Base-by-base conservation (phyloP, 2,113 vertebrate species). In the Notechis scutatus region DNA sequence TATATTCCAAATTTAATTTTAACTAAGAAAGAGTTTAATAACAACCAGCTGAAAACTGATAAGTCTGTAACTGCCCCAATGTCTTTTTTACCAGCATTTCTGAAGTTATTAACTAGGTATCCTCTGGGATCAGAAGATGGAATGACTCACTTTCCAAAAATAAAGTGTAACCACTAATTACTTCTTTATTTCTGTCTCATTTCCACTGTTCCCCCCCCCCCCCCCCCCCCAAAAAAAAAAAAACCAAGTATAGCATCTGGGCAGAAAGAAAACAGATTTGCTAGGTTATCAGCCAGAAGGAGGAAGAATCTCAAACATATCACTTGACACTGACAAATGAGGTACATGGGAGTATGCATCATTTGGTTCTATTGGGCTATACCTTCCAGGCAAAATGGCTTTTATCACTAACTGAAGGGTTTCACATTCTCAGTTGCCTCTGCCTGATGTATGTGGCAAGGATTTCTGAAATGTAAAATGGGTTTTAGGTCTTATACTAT, bases 71-170 rank as follows among this genome's bases (percentile, higher is more conserved):
- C 93, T 95, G 21, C 93, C 93, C 23, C n/a, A n/a, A 45, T 90
- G 34, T 69, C 45, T 93, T 89, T 92, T 90, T 94, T 74, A 92
- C 93, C 52, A 90, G 93, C 24, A 29, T 92, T 56, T 64, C 50
- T 96, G 55, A 91, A 85, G 55, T 91, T 91, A 91, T 96, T 96
- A 96, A 97, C 94, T 94, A 94, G 54, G 92, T 96, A 96, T 96
- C 94, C 92, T 94, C 91, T 93, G 95, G 92, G 93, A 94, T 26
- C 50, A 57, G 81, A 94, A 96, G 93, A 93, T 54, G 92, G 90
- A 95, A 95, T 95, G 95, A 96, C 94, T 95, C 88, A 95, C 87
- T 96, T 96, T 96, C 42, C 95, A 95, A 94, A 95, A 97, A 95
- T 88, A 85, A 96, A 50, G 90, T 94, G 81, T 59, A 96, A 94